Conservation (phyloP, 1,140 invertebrate genomes). For the Ceratosolen solmsi region DNA sequence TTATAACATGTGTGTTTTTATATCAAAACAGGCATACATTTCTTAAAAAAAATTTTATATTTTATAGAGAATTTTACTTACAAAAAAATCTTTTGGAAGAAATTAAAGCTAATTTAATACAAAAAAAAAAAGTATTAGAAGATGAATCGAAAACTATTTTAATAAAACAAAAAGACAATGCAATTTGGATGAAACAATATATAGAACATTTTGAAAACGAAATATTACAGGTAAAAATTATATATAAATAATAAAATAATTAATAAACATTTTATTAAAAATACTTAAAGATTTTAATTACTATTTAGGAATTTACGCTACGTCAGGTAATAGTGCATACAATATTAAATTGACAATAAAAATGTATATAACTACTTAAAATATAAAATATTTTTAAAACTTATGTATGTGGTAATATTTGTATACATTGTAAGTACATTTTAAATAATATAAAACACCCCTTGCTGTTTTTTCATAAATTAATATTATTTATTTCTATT, state of each 20-base stretch:
- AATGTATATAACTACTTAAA: too few species aligned
- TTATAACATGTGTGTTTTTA: slow-evolving; percentile 1
- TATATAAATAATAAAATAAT: not conserved
- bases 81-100: slow-evolving; percentile 37
- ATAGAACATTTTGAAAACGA: slow-evolving; percentile 51
- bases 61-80: slow-evolving; percentile 35
- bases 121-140: slow-evolving; percentile 52
- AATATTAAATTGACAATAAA: slow-evolving; percentile 5
- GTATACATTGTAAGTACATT: too few species aligned
- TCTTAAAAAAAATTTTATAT: slow-evolving; percentile 11
- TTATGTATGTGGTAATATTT: too few species aligned
- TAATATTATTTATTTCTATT: too few species aligned
- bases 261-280: not conserved
- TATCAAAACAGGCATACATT: not conserved
- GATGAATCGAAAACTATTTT: slow-evolving; percentile 36
- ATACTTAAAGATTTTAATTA: slow-evolving; percentile 4
- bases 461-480: too few species aligned
- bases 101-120: slow-evolving; percentile 41
- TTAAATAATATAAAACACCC: too few species aligned
- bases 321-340: slow-evolving; percentile 24
- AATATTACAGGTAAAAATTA: slow-evolving; percentile 49
- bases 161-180: slow-evolving; percentile 46
- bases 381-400: too few species aligned
- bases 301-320: slow-evolving; percentile 51
- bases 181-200: slow-evolving; percentile 28